Conservation (phyloP, 2,888 invertebrate genomes). For the Cantharis flavilabris region DNA sequence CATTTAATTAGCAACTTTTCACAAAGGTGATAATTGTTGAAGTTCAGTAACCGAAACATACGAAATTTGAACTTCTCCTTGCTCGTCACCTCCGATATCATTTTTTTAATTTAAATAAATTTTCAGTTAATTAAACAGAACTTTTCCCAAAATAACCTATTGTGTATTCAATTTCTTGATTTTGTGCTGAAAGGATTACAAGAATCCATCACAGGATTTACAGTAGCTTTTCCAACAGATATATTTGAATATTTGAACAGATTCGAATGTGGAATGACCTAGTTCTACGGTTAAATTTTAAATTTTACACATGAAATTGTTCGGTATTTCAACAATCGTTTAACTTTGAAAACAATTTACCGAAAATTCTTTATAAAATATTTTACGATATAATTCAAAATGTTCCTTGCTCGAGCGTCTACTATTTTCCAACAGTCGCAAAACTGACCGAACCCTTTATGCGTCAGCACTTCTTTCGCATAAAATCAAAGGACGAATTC, state of each 20-base stretch:
- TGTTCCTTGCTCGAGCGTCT: not conserved
- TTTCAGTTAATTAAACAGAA: not conserved
- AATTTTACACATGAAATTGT: not conserved
- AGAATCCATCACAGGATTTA: not conserved
- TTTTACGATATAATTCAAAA: not conserved
- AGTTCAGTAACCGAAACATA: not conserved
- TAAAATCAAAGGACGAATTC: no score
- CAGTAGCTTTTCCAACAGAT: not conserved
- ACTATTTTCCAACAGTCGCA: not conserved
- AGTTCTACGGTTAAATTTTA: not conserved
- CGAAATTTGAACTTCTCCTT: not conserved
- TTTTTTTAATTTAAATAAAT: not conserved
- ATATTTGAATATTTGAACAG: not conserved
- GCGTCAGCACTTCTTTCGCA: no score
- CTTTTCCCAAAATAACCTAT: not conserved
- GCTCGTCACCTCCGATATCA: not conserved
- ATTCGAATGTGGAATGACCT: not conserved
- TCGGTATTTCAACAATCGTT: not conserved
- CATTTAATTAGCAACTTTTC: not conserved
- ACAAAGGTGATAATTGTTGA: not conserved
- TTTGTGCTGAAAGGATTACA: not conserved
- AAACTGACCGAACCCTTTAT: not conserved
- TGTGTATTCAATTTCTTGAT: not conserved
- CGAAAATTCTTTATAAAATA: not conserved
- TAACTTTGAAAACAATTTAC: not conserved